Base-by-base conservation (phyloP, 2,888 invertebrate species). In the Coelopa pilipes region DNA sequence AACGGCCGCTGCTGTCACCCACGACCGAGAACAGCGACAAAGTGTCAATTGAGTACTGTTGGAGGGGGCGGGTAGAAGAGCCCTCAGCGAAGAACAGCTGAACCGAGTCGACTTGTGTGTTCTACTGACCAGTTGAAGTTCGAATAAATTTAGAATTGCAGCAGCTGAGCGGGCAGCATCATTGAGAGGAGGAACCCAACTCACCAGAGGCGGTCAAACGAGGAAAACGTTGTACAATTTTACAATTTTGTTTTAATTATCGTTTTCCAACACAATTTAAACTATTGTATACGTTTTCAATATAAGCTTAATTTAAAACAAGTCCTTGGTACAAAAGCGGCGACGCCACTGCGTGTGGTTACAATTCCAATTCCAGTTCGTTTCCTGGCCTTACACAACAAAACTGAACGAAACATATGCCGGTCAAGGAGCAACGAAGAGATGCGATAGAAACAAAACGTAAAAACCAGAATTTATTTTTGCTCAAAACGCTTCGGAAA, bases 121-220 rank as follows among this genome's bases (percentile, higher is more conserved):
- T 73, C 72, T 74, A 73, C 65, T 74, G 79, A 79, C 75, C 80
- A 79, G 81, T 81, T 82, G 83, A 84, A 83, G 85, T 84, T 85
- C 84, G 82, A 84, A 85, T 84, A 82, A 84, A 85, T 85, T 85
- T 82, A 81, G 74, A 78, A 82, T 77, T 79, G 78, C 79, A 79
- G 78, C 79, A 82, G 80, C 80, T 62, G 49, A 13, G 34, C 34
- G 34, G 73, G 46, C 62, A 53, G 65, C 70, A 67, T 70, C 19
- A 70, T 72, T 70, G 70, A 67, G 70, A 72, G 15, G 62, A 66
- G 68, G 63, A 47, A 13, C 57, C 9, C 17, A 60, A 17, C n/a
- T 24, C 24, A 21, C 57, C 49, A 62, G 7, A 62, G n/a, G 1
- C 1, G 13, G 21, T 53, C 50, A 60, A 69, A 24, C 19, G 53